Evolutionary conservation across 1,140 invertebrate genomes (phyloP), one percentile per base, ranked within the genome.

Genomic region (Aphidius gifuensis): DNA sequence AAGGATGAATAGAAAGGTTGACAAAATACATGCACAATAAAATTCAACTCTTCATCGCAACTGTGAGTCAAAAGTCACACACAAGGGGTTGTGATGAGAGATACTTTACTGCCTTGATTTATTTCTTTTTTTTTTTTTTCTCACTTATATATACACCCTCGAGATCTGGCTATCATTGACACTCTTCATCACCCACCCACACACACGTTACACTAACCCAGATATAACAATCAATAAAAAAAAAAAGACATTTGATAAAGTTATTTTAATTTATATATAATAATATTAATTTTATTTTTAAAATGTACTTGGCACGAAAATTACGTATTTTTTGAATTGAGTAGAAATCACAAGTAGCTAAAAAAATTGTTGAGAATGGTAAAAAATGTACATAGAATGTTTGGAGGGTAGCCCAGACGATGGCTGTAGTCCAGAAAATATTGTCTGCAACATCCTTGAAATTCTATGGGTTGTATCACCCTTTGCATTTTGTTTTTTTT

Each of bases 11-110:
- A 51, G 50, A 61, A 44, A 44, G 43, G 60, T 61, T 61, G 60
- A 51, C 45, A 56, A 56, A 61, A 61, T 61, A 61, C 53, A 61
- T 61, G 42, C 51, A 56, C 60, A 49, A 61, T 61, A 61, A 47
- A n/a, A 16, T 46, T 16, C 53, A 48, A 55, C 53, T 51, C 60
- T 61, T 47, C 50, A 51, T 38, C 21, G 50, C 6, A 44, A 23
- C 23, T 23, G 23, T n/a, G 40, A 8, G 42, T 5, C 6, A 56
- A 5, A 56, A 56, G 23, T 23, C 23, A 23, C 23, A 56, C 42
- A 45, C 42, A 56, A 45, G 54, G 54, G 54, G 45, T 56, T 23
- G 23, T 23, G 23, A 16, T 11, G 55, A 44, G 21, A 9, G 8
- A 60, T 45, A 47, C 60, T 55, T 23, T n/a, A 32, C 8, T n/a